Evolutionary conservation across 2,888 invertebrate species (phyloP).

Genomic region (Micoletzkya japonica): DNA sequence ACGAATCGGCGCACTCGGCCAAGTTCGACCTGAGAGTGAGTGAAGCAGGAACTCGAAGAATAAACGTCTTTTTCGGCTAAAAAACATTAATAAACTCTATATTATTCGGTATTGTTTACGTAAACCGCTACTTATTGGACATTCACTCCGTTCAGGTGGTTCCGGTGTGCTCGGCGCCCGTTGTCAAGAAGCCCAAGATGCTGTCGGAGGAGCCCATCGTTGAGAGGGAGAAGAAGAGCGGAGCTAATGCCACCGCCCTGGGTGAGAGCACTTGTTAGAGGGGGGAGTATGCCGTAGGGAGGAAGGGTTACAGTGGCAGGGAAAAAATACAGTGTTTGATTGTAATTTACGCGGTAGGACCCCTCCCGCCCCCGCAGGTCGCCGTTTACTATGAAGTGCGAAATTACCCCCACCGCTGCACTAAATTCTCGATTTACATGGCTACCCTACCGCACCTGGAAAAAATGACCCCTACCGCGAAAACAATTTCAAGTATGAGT

Average conservation of each 20-base stretch:
- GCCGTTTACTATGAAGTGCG: no score
- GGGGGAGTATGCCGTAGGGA: no score
- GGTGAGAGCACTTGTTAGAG: neutral
- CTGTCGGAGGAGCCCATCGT: conserved; percentile 7
- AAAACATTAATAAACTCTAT: neutral
- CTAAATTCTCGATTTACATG: no score
- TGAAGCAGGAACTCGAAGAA: neutral
- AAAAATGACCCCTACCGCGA: no score
- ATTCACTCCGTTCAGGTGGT: neutral
- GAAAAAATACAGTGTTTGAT: no score
- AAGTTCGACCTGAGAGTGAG: conserved; percentile 24
- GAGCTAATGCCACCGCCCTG: conserved; percentile 13
- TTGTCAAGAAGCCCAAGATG: conserved; percentile 41
- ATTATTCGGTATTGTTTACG: neutral
- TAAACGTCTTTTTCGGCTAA: no score
- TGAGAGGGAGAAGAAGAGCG: conserved; percentile 25
- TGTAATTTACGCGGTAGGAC: no score
- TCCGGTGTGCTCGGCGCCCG: conserved; percentile 22
- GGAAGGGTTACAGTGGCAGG: no score
- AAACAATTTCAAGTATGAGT: no score
- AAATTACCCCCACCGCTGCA: no score
- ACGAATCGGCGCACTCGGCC: conserved; percentile 5
- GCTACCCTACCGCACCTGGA: no score
- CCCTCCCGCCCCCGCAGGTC: no score
- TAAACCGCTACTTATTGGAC: neutral